Evolutionary conservation across 2,113 vertebrate genomes (phyloP).

Genomic region (Galeopterus variegatus): DNA sequence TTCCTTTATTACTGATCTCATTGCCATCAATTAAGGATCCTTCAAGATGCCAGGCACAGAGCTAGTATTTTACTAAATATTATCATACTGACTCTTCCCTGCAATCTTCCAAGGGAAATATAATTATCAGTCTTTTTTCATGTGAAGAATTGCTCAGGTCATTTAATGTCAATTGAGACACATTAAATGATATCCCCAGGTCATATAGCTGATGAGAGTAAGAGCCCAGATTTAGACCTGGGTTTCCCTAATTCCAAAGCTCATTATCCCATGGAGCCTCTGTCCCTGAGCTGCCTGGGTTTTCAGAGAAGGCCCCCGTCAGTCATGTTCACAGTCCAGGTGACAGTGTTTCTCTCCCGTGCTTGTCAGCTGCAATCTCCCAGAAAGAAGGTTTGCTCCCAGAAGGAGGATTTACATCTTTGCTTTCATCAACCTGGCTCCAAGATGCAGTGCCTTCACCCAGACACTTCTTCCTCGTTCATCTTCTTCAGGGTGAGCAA

Average conservation of each 20-base stretch:
- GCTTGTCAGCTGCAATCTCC: background rate
- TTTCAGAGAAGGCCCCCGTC: background rate
- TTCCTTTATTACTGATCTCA: background rate
- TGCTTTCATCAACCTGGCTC: conserved; percentile 21
- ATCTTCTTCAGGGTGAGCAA: background rate
- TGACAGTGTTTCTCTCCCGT: background rate
- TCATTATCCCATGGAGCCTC: background rate
- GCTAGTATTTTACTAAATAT: background rate
- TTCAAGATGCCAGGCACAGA: background rate
- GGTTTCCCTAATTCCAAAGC: background rate
- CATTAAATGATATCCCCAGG: background rate
- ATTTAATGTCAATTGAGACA: background rate
- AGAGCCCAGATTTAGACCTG: background rate
- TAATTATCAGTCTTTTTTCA: background rate
- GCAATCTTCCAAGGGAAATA: background rate
- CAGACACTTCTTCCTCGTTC: background rate
- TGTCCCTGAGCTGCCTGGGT: background rate
- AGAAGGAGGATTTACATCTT: background rate
- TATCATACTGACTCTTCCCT: background rate
- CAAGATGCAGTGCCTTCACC: background rate
- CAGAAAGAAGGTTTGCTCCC: background rate
- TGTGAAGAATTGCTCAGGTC: background rate
- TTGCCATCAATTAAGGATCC: background rate
- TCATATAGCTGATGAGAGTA: background rate
- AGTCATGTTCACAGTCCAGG: background rate